Conservation (phyloP, 2,888 invertebrate genomes). For the Dasypogon diadema region DNA sequence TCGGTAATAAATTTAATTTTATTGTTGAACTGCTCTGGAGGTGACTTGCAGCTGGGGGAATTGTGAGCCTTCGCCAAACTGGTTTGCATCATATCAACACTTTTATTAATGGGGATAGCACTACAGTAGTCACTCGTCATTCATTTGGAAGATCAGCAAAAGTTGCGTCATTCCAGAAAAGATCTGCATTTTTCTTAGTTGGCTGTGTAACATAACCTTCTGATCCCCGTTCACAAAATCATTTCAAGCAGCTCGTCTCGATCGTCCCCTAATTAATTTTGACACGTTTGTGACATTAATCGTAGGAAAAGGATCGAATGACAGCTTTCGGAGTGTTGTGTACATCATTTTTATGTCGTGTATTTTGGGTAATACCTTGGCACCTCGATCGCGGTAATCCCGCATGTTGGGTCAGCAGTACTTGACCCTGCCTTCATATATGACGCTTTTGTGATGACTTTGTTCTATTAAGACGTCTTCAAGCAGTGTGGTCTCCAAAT, state of each 20-base stretch:
- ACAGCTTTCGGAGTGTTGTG: slow-evolving; percentile 19
- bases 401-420: slow-evolving; percentile 18
- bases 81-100: background rate
- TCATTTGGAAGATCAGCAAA: background rate
- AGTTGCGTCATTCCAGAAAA: background rate
- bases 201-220: too few relatives aligned
- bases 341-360: slow-evolving; percentile 36
- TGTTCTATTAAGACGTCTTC: slow-evolving; percentile 36
- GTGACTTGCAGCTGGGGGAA: slow-evolving; percentile 8
- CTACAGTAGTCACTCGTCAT: background rate
- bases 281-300: slow-evolving; percentile 40
- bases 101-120: background rate
- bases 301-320: slow-evolving; percentile 31
- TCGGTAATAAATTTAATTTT: slow-evolving; percentile 9
- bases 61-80: background rate
- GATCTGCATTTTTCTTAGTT: background rate
- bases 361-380: background rate
- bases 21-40: background rate
- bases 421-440: slow-evolving; percentile 24
- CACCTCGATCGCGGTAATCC: slow-evolving; percentile 7
- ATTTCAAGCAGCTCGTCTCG: background rate
- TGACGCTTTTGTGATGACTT: slow-evolving; percentile 15
- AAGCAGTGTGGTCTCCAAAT: slow-evolving; percentile 29
- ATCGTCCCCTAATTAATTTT: slow-evolving; percentile 27
- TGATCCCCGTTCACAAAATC: background rate